Base-by-base conservation (phyloP, 2,113 vertebrate genomes). In the Arvicanthis niloticus region DNA sequence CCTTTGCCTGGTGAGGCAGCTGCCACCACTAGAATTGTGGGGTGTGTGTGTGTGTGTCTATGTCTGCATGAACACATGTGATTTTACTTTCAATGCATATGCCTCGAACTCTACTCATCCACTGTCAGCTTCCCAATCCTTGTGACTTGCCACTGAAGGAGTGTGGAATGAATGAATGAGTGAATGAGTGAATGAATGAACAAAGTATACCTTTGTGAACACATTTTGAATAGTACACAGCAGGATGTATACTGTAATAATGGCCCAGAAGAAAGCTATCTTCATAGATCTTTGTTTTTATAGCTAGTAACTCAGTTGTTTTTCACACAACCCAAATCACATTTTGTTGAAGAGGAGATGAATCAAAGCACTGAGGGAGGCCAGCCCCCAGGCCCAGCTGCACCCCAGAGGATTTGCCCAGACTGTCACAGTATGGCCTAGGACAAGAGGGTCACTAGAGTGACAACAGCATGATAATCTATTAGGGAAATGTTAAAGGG, bases 201-300 rank as follows among this genome's bases (percentile, higher is more conserved):
- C 56, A 68, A 90, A 92, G 22, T 42, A 70, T 81, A 21, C 48
- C 22, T 80, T 68, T 91, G 40, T 56, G 17, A 78, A 72, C 70
- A 12, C 78, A 26, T 40, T 91, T 84, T 88, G 70, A 93, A 24
- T 37, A 48, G 11, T 72, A 24, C 7, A 60, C 4, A 80, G 65
- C 42, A 85, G 56, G n/a, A 95, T 75, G 37, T 88, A 4, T 40
- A 21, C 6, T 88, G 13, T 10, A 8, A 11, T 72, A 42, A 45
- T 45, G 29, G 53, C 34, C 78, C 24, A 78, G 1, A 70, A 70
- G 78, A 77, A 90, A 93, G 85, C 37, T 60, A 22, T 62, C 92
- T 92, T 91, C 37, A 42, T 21, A 77, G 73, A 12, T 48, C 37
- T 45, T 82, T 91, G 82, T 88, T 60, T 93, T 91, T 81, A 68